Base-by-base conservation (phyloP, 2,888 invertebrate genomes). In the Noctua janthe region DNA sequence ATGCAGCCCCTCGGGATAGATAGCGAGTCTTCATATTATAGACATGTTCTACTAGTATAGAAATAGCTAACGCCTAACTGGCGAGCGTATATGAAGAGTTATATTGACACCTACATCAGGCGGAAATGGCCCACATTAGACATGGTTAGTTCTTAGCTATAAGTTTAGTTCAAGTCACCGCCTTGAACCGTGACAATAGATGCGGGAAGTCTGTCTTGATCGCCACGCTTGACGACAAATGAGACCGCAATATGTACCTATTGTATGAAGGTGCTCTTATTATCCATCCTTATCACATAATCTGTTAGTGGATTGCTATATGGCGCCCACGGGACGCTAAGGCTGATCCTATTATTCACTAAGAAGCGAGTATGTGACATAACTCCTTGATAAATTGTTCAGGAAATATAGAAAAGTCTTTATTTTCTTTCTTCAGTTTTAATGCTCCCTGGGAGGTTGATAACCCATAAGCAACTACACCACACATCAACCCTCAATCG, bases 151-250 rank as follows among this genome's bases (percentile, higher is more conserved):
- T 66, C 49, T 43, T 70, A 82, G 70, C n/a, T 66, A 17, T 54
- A 71, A 43, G 43, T 72, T 69, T 64, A 69, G 70, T 76, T 64
- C 47, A 71, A 73, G 39, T 15, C n/a, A 62, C 20, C 59, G 66
- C 64, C 54, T 39, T 35, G 85, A 80, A 80, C 71, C 82, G 71
- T 83, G 71, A 85, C 86, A 74, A 85, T 85, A 74, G 73, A 85
- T 81, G 81, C 73, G 76, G 81, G 81, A 76, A 74, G 71, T 85
- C 75, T 81, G 85, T 75, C 35, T 47, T 81, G 73, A 73, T 73
- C 72, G 70, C 74, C 71, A 75, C 62, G 72, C 72, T 64, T 81
- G 70, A 85, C 66, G 51, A 81, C 64, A 81, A 85, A 85, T 23
- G 29, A 15, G 23, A 59, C 62, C 29, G 23, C 35, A 71, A n/a